Conservation (phyloP, 1,140 invertebrate species). For the Theocolax elegans region DNA sequence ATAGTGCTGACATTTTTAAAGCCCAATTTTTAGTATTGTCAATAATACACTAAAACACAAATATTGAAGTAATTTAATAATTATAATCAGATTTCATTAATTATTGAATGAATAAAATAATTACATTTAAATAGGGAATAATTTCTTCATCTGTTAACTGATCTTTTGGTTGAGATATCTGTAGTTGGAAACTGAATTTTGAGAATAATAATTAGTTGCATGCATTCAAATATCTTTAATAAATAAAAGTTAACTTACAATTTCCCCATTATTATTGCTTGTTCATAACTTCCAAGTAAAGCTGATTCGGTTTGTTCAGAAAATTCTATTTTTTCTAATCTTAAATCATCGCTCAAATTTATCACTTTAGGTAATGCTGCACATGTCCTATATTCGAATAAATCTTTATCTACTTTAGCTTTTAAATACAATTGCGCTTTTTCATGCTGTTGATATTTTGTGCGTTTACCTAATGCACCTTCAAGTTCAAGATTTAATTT, state of each 20-base stretch:
- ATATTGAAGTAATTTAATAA: slow-evolving; percentile 32
- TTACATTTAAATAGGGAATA: slow-evolving; percentile 79
- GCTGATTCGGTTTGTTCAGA: slow-evolving; percentile 70
- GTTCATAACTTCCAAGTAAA: slow-evolving; percentile 78
- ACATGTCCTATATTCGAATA: slow-evolving; percentile 52
- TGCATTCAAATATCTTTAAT: slow-evolving; percentile 21
- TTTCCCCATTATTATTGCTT: slow-evolving; percentile 79
- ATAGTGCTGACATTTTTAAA: slow-evolving; percentile 75
- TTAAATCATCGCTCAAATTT: slow-evolving; percentile 84
- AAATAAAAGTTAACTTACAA: slow-evolving; percentile 69
- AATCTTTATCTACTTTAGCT: slow-evolving; percentile 67
- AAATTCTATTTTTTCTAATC: slow-evolving; percentile 83
- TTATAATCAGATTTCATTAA: slow-evolving; percentile 2
- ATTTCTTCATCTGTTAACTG: slow-evolving; percentile 83
- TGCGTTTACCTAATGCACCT: slow-evolving; percentile 85
- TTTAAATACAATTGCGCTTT: slow-evolving; percentile 84
- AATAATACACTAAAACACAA: slow-evolving; percentile 54
- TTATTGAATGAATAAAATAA: slow-evolving; percentile 46
- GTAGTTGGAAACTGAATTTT: slow-evolving; percentile 70
- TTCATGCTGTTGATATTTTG: slow-evolving; percentile 85
- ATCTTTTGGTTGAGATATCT: slow-evolving; percentile 80
- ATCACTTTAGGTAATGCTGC: slow-evolving; percentile 73
- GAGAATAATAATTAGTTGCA: slow-evolving; percentile 51
- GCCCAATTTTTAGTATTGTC: slow-evolving; percentile 73
- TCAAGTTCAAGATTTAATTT: slow-evolving; percentile 76